A percentile compares a stretch with the other conserved stretches of the same genome.
These are phyloP conservation scores for Aldabrachelys gigantea DNA, from an alignment of 2,113 vertebrate species.

Conservation along the genomic window DNA sequence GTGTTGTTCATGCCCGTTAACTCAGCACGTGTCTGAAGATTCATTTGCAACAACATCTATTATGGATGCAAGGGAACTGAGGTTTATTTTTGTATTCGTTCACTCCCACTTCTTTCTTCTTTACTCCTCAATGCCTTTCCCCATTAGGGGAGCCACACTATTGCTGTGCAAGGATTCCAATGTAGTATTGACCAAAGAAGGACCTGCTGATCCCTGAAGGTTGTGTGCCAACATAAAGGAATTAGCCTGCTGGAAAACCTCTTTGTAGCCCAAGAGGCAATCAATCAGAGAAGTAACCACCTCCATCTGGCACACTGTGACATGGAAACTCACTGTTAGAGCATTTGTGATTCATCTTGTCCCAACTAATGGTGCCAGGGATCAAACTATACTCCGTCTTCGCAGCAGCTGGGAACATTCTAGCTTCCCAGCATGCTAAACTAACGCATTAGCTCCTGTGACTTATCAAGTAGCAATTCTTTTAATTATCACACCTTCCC, in stretches of 20 bases:
- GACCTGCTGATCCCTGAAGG: slow-evolving; percentile 46
- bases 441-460: slow-evolving; percentile 74
- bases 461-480: slow-evolving; percentile 79
- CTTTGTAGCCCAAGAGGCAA: slow-evolving; percentile 76
- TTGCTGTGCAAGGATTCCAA: neutral
- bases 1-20: neutral
- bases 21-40: slow-evolving; percentile 49
- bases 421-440: slow-evolving; percentile 67
- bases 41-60: slow-evolving; percentile 19
- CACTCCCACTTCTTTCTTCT: neutral
- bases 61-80: neutral
- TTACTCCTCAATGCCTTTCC: neutral
- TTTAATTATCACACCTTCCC: slow-evolving; percentile 82
- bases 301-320: slow-evolving; percentile 81
- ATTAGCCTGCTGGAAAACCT: slow-evolving; percentile 76
- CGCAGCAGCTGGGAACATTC: slow-evolving; percentile 75
- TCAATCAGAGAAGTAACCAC: slow-evolving; percentile 81
- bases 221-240: slow-evolving; percentile 67
- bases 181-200: slow-evolving; percentile 59
- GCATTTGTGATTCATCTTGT: slow-evolving; percentile 80
- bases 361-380: slow-evolving; percentile 77
- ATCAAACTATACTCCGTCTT: slow-evolving; percentile 56
- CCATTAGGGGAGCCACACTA: fast-evolving
- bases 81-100: neutral
- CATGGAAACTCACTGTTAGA: slow-evolving; percentile 75